Evolutionary conservation across 2,888 invertebrate genomes (phyloP).

Genomic region (Carpatolechia fugitivella): DNA sequence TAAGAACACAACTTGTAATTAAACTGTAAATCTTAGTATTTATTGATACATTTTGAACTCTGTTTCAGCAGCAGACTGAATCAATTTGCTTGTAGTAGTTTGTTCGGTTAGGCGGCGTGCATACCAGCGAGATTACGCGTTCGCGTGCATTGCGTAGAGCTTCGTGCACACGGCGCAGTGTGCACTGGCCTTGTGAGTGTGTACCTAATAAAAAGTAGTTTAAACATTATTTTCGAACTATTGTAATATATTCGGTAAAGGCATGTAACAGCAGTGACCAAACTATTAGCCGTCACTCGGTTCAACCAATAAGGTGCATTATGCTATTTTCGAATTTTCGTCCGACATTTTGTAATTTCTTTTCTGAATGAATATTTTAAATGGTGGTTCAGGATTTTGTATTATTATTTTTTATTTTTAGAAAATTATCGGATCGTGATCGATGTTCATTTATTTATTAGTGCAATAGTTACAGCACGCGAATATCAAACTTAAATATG

Average conservation of each 20-base stretch:
- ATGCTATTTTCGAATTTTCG: not conserved
- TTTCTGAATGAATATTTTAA: slow-evolving; percentile 3
- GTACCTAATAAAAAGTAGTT: slow-evolving; percentile 22
- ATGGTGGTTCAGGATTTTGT: slow-evolving; percentile 7
- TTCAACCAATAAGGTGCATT: not conserved
- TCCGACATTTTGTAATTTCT: not conserved
- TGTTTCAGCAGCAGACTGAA: slow-evolving; percentile 18
- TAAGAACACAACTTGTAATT: no score
- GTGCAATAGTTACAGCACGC: slow-evolving; percentile 10
- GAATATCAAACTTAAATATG: slow-evolving; percentile 10
- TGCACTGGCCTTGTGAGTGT: slow-evolving; percentile 17
- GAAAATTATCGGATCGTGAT: not conserved
- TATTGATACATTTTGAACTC: not conserved
- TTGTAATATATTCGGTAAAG: slow-evolving; percentile 11
- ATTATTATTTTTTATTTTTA: slow-evolving; percentile 9
- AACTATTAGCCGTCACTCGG: not conserved
- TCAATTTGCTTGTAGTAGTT: slow-evolving; percentile 25
- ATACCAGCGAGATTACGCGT: slow-evolving; percentile 5
- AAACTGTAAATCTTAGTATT: no score
- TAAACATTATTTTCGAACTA: slow-evolving; percentile 16
- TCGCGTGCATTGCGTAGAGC: not conserved
- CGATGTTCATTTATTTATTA: not conserved
- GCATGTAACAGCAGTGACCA: slow-evolving; percentile 6
- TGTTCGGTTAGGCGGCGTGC: slow-evolving; percentile 21
- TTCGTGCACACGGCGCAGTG: not conserved